Percentiles rank a stretch among this genome's conserved stretches.
phyloP scores from a whole-genome alignment of 2,113 vertebrate genomes.

The Oryzias woworae region DNA sequence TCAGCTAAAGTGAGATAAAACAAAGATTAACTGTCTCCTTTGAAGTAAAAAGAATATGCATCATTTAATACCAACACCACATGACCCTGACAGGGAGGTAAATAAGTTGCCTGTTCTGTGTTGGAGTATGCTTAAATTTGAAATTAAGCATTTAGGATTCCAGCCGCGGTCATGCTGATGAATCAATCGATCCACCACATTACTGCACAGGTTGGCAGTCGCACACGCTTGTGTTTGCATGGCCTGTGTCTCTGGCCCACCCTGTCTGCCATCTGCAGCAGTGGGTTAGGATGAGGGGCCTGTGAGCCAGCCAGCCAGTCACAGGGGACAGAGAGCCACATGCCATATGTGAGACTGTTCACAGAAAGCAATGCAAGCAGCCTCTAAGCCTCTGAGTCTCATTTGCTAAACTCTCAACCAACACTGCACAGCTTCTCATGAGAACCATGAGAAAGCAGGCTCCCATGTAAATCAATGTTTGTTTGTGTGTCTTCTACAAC shows the following conservation, averaged over 20 bases:
- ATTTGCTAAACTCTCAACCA: slow-evolving; percentile 12
- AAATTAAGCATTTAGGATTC: slow-evolving; percentile 21
- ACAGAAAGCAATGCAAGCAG: slow-evolving; percentile 9
- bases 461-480: too few relatives aligned
- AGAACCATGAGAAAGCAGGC: neutral
- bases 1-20: too few relatives aligned
- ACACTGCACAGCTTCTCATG: neutral
- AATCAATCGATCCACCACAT: slow-evolving; percentile 6
- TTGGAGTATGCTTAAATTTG: slow-evolving; percentile 1
- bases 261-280: slow-evolving; percentile 7
- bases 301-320: slow-evolving; percentile 14
- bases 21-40: too few relatives aligned
- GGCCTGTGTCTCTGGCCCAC: neutral
- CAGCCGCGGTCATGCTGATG: neutral
- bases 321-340: slow-evolving; percentile 19
- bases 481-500: too few relatives aligned
- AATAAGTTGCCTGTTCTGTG: neutral
- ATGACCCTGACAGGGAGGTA: neutral
- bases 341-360: slow-evolving; percentile 19
- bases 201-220: slow-evolving; percentile 10
- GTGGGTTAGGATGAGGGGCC: slow-evolving; percentile 8
- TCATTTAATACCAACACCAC: too few relatives aligned
- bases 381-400: slow-evolving; percentile 13
- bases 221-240: slow-evolving; percentile 9
- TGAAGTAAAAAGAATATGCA: too few relatives aligned